Conservation (phyloP, 1,140 invertebrate genomes). For the Ctenoplectra terminalis region DNA sequence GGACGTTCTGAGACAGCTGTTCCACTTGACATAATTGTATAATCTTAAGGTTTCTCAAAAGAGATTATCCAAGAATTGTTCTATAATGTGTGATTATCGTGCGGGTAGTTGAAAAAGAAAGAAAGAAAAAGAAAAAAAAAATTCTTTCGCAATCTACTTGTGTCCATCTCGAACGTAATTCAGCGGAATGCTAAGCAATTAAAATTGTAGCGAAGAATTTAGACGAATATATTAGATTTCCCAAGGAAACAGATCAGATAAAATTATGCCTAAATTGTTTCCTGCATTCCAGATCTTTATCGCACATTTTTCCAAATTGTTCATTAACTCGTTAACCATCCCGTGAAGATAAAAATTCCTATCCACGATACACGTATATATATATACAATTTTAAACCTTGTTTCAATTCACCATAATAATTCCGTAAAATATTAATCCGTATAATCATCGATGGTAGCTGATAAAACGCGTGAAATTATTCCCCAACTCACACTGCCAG, state of each 20-base stretch:
- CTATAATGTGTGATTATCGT: neutral
- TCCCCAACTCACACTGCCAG: too few relatives aligned
- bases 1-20: neutral
- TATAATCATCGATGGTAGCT: too few relatives aligned
- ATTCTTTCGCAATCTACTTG: too few relatives aligned
- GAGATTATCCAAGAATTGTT: neutral
- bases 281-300: constrained; percentile 6
- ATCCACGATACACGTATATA: too few relatives aligned
- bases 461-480: neutral
- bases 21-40: constrained; percentile 12
- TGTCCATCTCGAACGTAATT: neutral
- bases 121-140: too few relatives aligned
- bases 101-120: neutral
- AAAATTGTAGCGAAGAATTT: neutral
- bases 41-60: neutral
- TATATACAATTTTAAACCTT: too few relatives aligned
- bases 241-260: neutral
- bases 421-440: too few relatives aligned
- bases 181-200: neutral
- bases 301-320: neutral
- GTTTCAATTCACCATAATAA: too few relatives aligned
- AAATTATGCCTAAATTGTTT: neutral
- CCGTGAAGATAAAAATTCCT: too few relatives aligned
- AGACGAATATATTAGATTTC: neutral
- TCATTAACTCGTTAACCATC: neutral